Percentiles rank a stretch among this genome's conserved stretches.
Evolutionary conservation across 1,140 invertebrate genomes (phyloP).

Genomic region (Platorchestia sp.): DNA sequence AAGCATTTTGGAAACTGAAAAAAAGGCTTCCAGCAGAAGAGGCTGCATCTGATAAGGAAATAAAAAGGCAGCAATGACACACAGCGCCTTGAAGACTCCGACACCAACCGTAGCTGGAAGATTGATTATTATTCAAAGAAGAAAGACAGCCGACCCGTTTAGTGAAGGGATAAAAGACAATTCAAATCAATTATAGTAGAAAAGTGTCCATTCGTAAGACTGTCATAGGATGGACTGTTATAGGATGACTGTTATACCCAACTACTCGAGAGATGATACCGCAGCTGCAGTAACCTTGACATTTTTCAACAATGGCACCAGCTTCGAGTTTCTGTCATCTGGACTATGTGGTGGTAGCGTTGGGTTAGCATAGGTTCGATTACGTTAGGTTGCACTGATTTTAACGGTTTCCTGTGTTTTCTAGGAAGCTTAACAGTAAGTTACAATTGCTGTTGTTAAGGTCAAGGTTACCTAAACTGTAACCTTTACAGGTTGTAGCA

Average conservation of each 20-base stretch:
- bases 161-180: background rate
- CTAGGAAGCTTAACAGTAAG: background rate
- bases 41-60: background rate
- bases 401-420: background rate
- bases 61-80: background rate
- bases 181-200: background rate
- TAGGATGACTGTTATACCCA: too few species aligned
- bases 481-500: background rate
- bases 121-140: background rate
- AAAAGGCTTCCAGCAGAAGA: background rate
- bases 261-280: background rate
- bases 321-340: too few species aligned
- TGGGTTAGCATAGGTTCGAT: too few species aligned
- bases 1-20: background rate
- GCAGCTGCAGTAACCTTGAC: background rate
- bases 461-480: too few species aligned
- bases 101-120: background rate
- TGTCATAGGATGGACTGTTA: too few species aligned
- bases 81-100: background rate
- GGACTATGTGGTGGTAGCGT: too few species aligned
- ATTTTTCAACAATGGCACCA: too few species aligned
- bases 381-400: background rate
- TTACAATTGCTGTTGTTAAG: background rate
- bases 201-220: background rate
- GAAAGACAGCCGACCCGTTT: background rate